Percentiles rank a stretch among this genome's conserved stretches.
These are phyloP conservation scores for Maniola hyperantus DNA, from an alignment of 2,888 invertebrate genomes.

Conservation along the genomic window DNA sequence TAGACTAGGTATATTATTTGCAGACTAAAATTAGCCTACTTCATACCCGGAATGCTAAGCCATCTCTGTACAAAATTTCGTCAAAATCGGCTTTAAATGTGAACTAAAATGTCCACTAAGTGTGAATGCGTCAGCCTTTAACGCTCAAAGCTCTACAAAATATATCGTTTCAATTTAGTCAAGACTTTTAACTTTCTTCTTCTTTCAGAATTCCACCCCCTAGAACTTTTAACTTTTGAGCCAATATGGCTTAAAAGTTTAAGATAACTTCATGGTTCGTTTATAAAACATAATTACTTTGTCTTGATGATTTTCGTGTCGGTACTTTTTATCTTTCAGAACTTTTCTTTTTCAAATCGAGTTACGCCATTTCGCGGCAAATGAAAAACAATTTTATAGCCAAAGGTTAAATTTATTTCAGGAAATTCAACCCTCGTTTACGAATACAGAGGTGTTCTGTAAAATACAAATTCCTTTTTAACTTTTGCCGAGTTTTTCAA, in stretches of 20 bases:
- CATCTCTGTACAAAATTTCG: too few relatives aligned
- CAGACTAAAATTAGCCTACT: too few relatives aligned
- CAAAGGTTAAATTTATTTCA: slow-evolving; percentile 17
- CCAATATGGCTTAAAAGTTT: background rate
- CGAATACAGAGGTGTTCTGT: slow-evolving; percentile 14
- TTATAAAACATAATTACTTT: slow-evolving; percentile 7
- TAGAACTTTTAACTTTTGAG: too few relatives aligned
- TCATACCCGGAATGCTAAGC: too few relatives aligned
- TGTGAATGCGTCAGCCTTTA: too few relatives aligned
- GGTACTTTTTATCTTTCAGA: background rate
- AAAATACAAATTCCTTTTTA: background rate
- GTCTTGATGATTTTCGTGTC: slow-evolving; percentile 2
- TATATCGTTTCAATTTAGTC: too few relatives aligned
- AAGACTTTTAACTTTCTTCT: too few relatives aligned
- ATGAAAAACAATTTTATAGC: slow-evolving; percentile 17
- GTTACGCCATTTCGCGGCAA: slow-evolving; percentile 12
- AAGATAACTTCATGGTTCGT: slow-evolving; percentile 4
- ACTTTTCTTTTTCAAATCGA: slow-evolving; percentile 10
- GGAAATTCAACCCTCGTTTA: slow-evolving; percentile 13
- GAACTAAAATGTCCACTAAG: too few relatives aligned
- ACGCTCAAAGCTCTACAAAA: too few relatives aligned
- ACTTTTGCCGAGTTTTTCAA: slow-evolving; percentile 4
- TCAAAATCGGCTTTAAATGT: too few relatives aligned
- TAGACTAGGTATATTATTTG: too few relatives aligned
- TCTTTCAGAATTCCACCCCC: background rate